Evolutionary conservation across 2,113 vertebrate species (phyloP).

Genomic region (Bambusicola thoracicus): DNA sequence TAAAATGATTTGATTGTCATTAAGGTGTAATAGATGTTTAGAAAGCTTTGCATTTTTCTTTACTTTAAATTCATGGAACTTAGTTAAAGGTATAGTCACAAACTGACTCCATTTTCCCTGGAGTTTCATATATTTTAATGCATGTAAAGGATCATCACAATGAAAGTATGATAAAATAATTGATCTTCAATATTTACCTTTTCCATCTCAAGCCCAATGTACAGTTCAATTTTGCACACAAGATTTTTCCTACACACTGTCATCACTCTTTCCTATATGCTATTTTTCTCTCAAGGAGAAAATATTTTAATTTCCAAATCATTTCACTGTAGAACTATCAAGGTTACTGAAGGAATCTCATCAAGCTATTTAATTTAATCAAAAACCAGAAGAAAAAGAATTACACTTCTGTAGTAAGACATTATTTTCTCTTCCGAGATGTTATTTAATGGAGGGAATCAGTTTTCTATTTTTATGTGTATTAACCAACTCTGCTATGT

Average conservation of each 20-base stretch:
- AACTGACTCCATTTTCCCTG: neutral
- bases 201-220: neutral
- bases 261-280: neutral
- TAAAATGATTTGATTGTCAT: neutral
- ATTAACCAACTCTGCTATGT: neutral
- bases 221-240: neutral
- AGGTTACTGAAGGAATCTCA: neutral
- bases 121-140: neutral
- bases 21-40: neutral
- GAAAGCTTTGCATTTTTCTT: neutral
- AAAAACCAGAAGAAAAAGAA: neutral
- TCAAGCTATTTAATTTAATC: neutral
- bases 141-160: neutral
- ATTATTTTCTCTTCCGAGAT: neutral
- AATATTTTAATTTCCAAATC: slow-evolving; percentile 11
- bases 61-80: neutral
- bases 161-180: neutral
- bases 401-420: neutral
- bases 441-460: neutral
- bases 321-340: neutral
- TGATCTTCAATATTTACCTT: neutral
- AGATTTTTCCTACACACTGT: neutral
- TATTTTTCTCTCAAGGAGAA: neutral
- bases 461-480: slow-evolving; percentile 9
- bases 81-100: neutral